Evolutionary conservation across 2,113 vertebrate species (phyloP).

Genomic region (Orcinus orca): DNA sequence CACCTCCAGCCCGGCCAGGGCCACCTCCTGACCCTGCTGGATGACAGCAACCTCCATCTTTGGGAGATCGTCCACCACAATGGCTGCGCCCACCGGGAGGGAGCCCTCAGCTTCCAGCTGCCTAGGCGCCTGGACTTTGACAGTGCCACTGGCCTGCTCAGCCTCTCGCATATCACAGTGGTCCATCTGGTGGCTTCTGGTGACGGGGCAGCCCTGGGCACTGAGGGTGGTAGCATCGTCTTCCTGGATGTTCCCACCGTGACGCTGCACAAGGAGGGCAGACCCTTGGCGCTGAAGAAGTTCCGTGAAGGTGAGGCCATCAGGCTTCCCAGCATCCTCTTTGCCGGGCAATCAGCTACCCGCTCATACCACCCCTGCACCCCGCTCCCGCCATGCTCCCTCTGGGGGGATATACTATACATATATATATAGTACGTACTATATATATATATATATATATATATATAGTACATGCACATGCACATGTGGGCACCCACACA

Average conservation of each 20-base stretch:
- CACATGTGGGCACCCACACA: too few species aligned
- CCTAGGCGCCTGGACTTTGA: not conserved
- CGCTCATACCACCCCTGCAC: rapidly evolving
- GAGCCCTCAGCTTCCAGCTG: not conserved
- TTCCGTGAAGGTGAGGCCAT: conserved; percentile 88
- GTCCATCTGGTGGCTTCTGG: conserved; percentile 84
- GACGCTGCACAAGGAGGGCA: conserved; percentile 83
- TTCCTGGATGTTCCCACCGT: conserved; percentile 88
- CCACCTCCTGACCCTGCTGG: not conserved
- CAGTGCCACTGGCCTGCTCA: conserved; percentile 76
- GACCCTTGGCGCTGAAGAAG: conserved; percentile 90
- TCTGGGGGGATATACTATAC: not conserved
- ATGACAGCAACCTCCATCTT: too few species aligned
- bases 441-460: too few species aligned
- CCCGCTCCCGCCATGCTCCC: not conserved
- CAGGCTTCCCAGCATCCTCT: not conserved
- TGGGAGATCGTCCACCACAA: not conserved
- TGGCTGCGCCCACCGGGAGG: not conserved
- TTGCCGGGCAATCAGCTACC: rapidly evolving
- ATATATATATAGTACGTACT: too few species aligned
- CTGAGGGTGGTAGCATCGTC: conserved; percentile 90
- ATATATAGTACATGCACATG: too few species aligned
- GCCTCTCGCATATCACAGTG: conserved; percentile 90
- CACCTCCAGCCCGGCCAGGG: rapidly evolving
- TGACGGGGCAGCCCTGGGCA: conserved; percentile 87